Evolutionary conservation across 2,113 vertebrate genomes (phyloP).

Genomic region (Syngnathus typhle): DNA sequence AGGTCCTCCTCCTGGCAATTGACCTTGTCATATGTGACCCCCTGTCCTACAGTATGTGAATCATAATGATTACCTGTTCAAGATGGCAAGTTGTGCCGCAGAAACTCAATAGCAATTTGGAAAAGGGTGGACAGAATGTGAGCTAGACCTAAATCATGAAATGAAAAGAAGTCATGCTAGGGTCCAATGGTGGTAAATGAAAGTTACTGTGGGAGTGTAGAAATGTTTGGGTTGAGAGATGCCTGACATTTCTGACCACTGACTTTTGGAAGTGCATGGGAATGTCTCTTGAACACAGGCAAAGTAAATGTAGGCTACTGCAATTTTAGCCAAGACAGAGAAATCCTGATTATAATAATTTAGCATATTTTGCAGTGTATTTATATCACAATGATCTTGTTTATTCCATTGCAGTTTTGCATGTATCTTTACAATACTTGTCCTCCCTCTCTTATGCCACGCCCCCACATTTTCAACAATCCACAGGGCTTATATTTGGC

Average conservation of each 20-base stretch:
- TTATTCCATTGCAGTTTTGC: neutral
- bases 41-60: neutral
- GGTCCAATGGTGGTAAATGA: neutral
- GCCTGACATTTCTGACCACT: neutral
- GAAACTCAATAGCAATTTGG: neutral
- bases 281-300: neutral
- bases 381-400: neutral
- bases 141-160: neutral
- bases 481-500: no score
- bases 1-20: neutral
- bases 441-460: no score
- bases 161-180: neutral
- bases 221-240: neutral
- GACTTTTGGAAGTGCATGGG: neutral
- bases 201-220: neutral
- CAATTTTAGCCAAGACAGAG: neutral
- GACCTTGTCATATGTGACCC: slow-evolving; percentile 1
- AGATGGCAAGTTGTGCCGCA: neutral
- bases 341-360: neutral
- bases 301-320: neutral
- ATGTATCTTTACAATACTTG: neutral
- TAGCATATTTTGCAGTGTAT: neutral
- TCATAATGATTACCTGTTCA: slow-evolving; percentile 5
- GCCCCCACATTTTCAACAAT: no score
- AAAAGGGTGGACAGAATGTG: neutral